Conservation (phyloP, 2,888 invertebrate species). For the Campaea margaritaria region DNA sequence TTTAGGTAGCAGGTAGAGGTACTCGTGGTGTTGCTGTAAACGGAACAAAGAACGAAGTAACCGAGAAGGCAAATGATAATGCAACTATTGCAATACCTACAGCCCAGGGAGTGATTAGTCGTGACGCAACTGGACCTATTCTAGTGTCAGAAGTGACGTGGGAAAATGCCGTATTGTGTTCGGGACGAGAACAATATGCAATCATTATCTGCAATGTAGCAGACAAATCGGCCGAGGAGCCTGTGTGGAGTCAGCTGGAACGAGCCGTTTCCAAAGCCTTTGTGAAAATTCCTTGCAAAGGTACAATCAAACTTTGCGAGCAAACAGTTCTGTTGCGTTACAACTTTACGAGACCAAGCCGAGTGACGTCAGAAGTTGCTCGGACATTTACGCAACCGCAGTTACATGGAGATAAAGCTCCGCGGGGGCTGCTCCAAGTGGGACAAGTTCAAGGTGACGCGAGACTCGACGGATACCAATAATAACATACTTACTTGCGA, state of each 20-base stretch:
- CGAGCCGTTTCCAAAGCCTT: background rate
- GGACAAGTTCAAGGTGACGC: conserved; percentile 36
- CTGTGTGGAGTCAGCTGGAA: conserved; percentile 15
- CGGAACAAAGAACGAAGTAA: conserved; percentile 5
- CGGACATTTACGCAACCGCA: conserved; percentile 33
- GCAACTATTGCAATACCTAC: conserved; percentile 3
- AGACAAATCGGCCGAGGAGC: conserved; percentile 23
- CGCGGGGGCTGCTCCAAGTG: conserved; percentile 22
- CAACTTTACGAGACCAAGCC: background rate
- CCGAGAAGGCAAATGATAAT: conserved; percentile 1
- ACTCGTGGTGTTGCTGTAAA: background rate
- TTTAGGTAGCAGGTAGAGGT: background rate
- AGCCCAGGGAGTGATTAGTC: background rate
- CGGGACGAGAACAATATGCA: conserved; percentile 24
- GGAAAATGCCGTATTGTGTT: conserved; percentile 15
- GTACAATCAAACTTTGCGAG: background rate
- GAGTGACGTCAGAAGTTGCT: conserved; percentile 27
- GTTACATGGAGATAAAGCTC: conserved; percentile 27
- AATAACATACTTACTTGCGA: too few relatives aligned
- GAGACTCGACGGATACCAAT: background rate
- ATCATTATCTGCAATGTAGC: background rate
- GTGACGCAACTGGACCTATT: conserved; percentile 33
- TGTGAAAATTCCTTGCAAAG: background rate
- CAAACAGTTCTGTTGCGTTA: background rate
- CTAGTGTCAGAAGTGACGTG: conserved; percentile 31